Evolutionary conservation across 2,113 vertebrate species (phyloP), one percentile per base, ranked within the genome.

Genomic region (Steatornis caripensis): DNA sequence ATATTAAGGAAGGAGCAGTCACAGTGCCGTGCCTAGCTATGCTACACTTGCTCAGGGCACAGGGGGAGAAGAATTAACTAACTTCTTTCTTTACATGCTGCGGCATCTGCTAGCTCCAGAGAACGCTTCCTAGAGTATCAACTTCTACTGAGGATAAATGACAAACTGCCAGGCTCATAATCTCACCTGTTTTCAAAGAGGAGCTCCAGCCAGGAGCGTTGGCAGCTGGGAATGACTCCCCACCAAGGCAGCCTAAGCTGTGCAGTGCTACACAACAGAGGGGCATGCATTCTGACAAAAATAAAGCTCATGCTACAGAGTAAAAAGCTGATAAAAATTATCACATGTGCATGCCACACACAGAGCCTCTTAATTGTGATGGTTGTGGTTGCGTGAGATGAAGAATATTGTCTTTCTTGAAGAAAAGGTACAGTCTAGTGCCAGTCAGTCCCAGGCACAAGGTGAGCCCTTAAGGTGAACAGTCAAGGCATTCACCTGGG

Each of bases 61-160:
- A 0, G 0, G 16, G 2, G 10, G 23, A 64, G 12, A 54, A 54
- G 4, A 32, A 37, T 37, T 37, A n/a, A n/a, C n/a, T 18, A 34
- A 29, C 26, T 45, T 41, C 45, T 34, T 51, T 11, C n/a, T n/a
- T n/a, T n/a, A 32, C 15, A 10, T 13, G 1, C 43, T 2, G 6
- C 32, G 34, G 27, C 21, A 61, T 4, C 49, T 37, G 26, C 29
- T 26, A 16, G n/a, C 11, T 41, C 43, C 21, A 11, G 20, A n/a
- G 39, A 26, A 27, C 2, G 4, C 14, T 61, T 49, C 36, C 74
- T 43, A 3, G 26, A 46, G 16, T 6, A n/a, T 12, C 6, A 5
- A 0, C 23, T 77, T 77, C 19, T 34, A 29, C 46, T 34, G 34
- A 9, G 61, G 46, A 1, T n/a, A 36, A 29, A 20, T 30, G n/a